phyloP scores from a whole-genome alignment of 2,888 invertebrate genomes.

The Julus scanicus region DNA sequence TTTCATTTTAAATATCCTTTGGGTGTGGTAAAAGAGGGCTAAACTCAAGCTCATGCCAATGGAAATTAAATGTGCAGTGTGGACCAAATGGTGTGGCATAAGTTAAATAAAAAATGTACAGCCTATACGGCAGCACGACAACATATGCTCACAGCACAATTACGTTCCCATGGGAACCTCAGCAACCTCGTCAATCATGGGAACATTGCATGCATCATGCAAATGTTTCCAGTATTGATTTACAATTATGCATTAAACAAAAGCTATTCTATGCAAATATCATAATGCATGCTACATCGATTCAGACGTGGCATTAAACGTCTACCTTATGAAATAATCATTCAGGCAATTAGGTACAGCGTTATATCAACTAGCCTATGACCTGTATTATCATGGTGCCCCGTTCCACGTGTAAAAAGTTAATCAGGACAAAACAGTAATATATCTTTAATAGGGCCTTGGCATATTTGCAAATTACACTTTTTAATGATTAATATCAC shows the following conservation, averaged over 20 bases:
- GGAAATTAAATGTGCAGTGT: not conserved
- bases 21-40: not conserved
- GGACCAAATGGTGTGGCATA: not conserved
- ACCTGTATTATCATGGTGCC: not conserved
- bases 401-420: not conserved
- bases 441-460: not conserved
- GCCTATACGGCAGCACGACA: not conserved
- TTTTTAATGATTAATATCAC: not conserved
- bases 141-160: not conserved
- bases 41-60: not conserved
- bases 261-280: not conserved
- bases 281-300: not conserved
- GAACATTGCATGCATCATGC: not conserved
- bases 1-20: not conserved
- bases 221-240: not conserved
- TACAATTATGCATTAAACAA: not conserved
- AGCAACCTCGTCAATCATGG: not conserved
- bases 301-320: not conserved
- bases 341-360: not conserved
- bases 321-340: not conserved
- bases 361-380: not conserved
- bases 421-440: not conserved
- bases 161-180: conserved; percentile 20
- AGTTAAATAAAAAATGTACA: not conserved
- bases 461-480: not conserved